Evolutionary conservation across 2,888 invertebrate species (phyloP).

Genomic region (Neuroscelio doddi): DNA sequence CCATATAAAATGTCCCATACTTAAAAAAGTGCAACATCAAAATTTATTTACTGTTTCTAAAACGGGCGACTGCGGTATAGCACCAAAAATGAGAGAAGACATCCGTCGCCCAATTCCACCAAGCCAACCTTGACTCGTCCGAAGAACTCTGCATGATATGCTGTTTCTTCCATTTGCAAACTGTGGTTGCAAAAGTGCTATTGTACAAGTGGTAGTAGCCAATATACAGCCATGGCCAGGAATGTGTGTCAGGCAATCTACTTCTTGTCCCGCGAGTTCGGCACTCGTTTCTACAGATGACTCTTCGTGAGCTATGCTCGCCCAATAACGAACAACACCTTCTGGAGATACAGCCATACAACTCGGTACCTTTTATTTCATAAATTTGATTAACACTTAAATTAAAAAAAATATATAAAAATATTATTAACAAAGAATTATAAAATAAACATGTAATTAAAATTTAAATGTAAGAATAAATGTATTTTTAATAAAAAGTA

Average conservation of each 20-base stretch:
- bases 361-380: constrained; percentile 77
- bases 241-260: constrained; percentile 81
- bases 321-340: constrained; percentile 94
- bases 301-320: constrained; percentile 89
- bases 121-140: constrained; percentile 86
- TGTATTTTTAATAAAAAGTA: too few relatives aligned
- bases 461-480: too few relatives aligned
- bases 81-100: constrained; percentile 87
- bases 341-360: constrained; percentile 95
- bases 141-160: constrained; percentile 79
- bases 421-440: too few relatives aligned
- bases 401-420: too few relatives aligned
- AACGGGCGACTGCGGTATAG: constrained; percentile 77
- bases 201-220: constrained; percentile 92
- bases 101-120: constrained; percentile 89
- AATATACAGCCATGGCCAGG: constrained; percentile 85
- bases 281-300: constrained; percentile 88
- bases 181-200: constrained; percentile 81
- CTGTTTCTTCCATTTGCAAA: constrained; percentile 79
- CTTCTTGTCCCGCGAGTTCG: constrained; percentile 91
- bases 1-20: too few relatives aligned
- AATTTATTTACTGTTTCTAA: constrained; percentile 76
- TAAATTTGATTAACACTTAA: too few relatives aligned
- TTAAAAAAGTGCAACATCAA: too few relatives aligned
- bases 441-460: too few relatives aligned